phyloP scores from a whole-genome alignment of 1,140 invertebrate genomes.

The Trichonephila clavata region DNA sequence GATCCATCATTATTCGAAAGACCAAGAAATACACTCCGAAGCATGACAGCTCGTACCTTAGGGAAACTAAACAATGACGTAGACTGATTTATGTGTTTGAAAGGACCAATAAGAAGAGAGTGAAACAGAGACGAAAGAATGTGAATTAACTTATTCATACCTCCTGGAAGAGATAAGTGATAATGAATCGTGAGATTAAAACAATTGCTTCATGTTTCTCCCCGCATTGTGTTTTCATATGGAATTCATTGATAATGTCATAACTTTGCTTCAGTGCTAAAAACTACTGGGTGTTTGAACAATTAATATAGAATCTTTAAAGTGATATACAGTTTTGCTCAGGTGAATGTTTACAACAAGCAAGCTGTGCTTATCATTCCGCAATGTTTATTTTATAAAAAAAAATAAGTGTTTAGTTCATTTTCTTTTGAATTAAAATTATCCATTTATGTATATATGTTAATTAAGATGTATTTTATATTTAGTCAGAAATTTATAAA shows the following conservation, averaged over 20 bases:
- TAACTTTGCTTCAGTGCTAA: background rate
- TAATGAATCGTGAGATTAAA: background rate
- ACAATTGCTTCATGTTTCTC: background rate
- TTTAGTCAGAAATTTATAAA: background rate
- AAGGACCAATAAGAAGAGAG: no score
- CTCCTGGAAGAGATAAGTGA: background rate
- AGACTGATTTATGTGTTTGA: background rate
- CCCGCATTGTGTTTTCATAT: background rate
- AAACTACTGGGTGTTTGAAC: constrained; percentile 4
- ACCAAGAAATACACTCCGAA: constrained; percentile 82
- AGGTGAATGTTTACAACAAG: background rate
- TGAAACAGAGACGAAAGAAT: no score
- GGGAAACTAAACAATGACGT: constrained; percentile 63
- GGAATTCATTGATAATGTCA: constrained; percentile 10
- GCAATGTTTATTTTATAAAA: background rate
- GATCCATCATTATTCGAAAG: constrained; percentile 94
- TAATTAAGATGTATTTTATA: background rate
- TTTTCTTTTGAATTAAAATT: background rate
- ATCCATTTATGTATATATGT: constrained; percentile 24
- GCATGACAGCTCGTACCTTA: constrained; percentile 71
- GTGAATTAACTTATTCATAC: no score
- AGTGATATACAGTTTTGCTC: background rate
- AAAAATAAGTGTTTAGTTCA: background rate
- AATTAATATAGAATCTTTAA: background rate
- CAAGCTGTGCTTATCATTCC: background rate